phyloP scores from a whole-genome alignment of 1,140 invertebrate species.

The Neotoxoptera formosana region DNA sequence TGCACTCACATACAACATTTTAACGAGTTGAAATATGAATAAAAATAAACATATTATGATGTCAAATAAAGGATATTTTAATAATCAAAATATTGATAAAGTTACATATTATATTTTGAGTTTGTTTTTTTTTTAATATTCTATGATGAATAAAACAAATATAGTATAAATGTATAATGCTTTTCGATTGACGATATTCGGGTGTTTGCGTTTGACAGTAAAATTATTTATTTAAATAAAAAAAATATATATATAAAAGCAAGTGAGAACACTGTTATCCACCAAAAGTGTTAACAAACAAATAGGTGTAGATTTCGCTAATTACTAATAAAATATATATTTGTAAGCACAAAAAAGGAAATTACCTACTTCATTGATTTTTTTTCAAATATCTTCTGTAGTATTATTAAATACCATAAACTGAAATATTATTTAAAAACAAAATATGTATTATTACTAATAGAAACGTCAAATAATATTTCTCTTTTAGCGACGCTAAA shows the following conservation, averaged over 20 bases:
- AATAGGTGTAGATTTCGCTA: not conserved
- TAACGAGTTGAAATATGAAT: not conserved
- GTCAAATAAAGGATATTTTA: constrained; percentile 17
- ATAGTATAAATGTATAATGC: not conserved
- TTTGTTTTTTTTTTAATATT: not conserved
- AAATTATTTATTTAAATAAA: constrained; percentile 38
- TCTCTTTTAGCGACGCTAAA: constrained; percentile 33
- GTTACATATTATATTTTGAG: not conserved
- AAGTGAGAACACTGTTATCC: not conserved
- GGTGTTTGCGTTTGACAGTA: constrained; percentile 33
- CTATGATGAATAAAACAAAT: constrained; percentile 32
- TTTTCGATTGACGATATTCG: constrained; percentile 22
- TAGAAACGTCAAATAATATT: not conserved
- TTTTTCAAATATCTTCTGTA: not conserved
- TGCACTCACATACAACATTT: not conserved
- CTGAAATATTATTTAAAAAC: not conserved
- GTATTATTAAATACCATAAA: not conserved
- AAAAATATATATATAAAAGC: constrained; percentile 8
- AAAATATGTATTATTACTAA: not conserved
- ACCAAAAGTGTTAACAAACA: not conserved
- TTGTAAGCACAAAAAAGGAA: not conserved
- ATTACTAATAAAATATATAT: not conserved
- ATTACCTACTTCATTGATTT: not conserved
- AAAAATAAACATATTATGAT: not conserved
- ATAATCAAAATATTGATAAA: constrained; percentile 32